These are phyloP conservation scores for Drosophila hawaiiensis DNA, from an alignment of 2,888 invertebrate species.

Conservation along the genomic window DNA sequence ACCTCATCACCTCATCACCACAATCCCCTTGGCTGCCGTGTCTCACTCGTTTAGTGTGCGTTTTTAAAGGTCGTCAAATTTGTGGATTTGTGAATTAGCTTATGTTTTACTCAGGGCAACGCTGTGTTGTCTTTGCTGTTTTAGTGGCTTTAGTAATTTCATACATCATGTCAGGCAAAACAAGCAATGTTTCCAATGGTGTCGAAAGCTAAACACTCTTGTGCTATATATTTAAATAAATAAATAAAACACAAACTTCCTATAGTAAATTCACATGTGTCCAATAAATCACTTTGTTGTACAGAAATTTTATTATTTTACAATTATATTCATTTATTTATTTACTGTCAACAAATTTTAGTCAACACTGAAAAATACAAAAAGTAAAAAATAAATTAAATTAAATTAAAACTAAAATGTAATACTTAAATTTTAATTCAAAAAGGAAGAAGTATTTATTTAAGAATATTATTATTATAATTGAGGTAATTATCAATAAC, in stretches of 20 bases:
- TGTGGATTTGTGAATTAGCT: constrained; percentile 63
- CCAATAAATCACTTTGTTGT: neutral
- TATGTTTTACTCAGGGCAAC: constrained; percentile 54
- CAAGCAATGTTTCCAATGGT: constrained; percentile 19
- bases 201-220: constrained; percentile 42
- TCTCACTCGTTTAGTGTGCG: constrained; percentile 52
- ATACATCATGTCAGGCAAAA: constrained; percentile 43
- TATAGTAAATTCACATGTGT: neutral
- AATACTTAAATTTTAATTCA: neutral
- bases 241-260: neutral
- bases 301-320: neutral
- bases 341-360: neutral
- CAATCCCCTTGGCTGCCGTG: constrained; percentile 19
- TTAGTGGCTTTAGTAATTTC: constrained; percentile 46
- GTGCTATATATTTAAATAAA: neutral
- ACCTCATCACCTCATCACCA: neutral
- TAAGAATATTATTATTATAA: neutral
- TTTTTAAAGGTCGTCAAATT: constrained; percentile 65
- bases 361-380: neutral
- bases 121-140: constrained; percentile 5
- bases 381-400: neutral
- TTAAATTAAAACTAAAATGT: neutral
- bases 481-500: neutral
- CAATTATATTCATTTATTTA: neutral
- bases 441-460: neutral